phyloP scores from a whole-genome alignment of 1,140 invertebrate species.

The Drosophila prosaltans region DNA sequence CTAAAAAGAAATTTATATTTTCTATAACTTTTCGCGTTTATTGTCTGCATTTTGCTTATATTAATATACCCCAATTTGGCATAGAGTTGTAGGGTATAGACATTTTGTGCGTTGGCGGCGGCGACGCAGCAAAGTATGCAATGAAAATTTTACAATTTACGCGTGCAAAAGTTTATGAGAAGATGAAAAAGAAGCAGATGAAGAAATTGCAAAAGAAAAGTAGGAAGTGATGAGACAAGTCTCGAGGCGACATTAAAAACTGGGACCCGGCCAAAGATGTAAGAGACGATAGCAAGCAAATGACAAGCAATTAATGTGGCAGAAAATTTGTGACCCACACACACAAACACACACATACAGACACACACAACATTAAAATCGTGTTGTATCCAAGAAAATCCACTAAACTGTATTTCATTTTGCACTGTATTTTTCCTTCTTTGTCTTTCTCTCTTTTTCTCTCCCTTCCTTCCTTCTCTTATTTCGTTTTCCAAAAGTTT shows the following conservation, averaged over 20 bases:
- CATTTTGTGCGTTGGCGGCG: conserved; percentile 46
- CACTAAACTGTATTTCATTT: conserved; percentile 40
- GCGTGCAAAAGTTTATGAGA: conserved; percentile 73
- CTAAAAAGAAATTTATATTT: too few relatives aligned
- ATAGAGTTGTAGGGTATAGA: conserved; percentile 9
- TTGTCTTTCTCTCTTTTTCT: neutral
- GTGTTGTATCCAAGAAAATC: conserved; percentile 28
- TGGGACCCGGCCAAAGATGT: neutral
- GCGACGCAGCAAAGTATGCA: conserved; percentile 68
- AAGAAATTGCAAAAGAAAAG: neutral
- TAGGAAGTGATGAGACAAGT: conserved; percentile 18
- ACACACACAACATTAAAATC: neutral
- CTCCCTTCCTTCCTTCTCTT: neutral
- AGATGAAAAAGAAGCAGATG: conserved; percentile 2
- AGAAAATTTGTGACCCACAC: conserved; percentile 64
- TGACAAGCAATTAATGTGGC: conserved; percentile 74
- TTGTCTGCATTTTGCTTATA: neutral
- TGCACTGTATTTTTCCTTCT: neutral
- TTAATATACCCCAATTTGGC: neutral
- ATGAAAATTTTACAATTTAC: conserved; percentile 76
- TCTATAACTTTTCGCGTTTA: too few relatives aligned
- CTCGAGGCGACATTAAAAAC: conserved; percentile 63
- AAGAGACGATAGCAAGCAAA: conserved; percentile 40
- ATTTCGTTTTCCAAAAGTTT: conserved; percentile 39
- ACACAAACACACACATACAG: conserved; percentile 24